These are phyloP conservation scores for Leucosticte australis DNA, from an alignment of 2,113 vertebrate genomes.

Conservation along the genomic window DNA sequence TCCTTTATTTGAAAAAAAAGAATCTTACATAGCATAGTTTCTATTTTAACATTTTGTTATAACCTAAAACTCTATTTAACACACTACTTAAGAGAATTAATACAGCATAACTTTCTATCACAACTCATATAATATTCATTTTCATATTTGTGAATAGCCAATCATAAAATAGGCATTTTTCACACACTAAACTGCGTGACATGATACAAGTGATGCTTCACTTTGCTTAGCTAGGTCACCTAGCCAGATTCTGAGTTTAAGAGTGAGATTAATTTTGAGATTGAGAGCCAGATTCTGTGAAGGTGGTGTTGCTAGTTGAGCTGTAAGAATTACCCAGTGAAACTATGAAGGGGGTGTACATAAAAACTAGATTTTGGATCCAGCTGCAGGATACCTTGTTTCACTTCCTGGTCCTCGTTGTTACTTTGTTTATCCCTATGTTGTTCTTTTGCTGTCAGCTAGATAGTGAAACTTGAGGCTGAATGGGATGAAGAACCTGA, in stretches of 20 bases:
- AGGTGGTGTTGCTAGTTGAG: not conserved
- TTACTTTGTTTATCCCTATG: not conserved
- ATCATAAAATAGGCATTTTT: too few species aligned
- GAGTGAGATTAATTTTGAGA: too few species aligned
- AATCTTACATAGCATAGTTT: too few species aligned
- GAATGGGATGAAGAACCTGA: not conserved
- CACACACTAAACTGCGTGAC: accelerated
- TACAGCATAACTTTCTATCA: too few species aligned
- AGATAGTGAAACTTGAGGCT: not conserved
- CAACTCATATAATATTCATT: too few species aligned
- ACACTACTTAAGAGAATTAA: too few species aligned
- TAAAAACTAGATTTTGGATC: not conserved
- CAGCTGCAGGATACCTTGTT: not conserved
- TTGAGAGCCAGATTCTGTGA: not conserved
- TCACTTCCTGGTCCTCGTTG: not conserved
- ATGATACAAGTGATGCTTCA: not conserved
- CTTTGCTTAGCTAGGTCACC: not conserved
- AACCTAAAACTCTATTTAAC: too few species aligned
- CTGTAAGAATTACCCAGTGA: not conserved
- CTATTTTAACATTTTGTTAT: too few species aligned
- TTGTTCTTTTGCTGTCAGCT: not conserved
- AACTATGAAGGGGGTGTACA: not conserved
- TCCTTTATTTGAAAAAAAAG: too few species aligned
- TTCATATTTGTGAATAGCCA: too few species aligned
- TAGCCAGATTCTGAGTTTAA: too few species aligned